These are phyloP conservation scores for Tetraodon nigroviridis DNA, from an alignment of 2,113 vertebrate genomes.

Conservation along the genomic window DNA sequence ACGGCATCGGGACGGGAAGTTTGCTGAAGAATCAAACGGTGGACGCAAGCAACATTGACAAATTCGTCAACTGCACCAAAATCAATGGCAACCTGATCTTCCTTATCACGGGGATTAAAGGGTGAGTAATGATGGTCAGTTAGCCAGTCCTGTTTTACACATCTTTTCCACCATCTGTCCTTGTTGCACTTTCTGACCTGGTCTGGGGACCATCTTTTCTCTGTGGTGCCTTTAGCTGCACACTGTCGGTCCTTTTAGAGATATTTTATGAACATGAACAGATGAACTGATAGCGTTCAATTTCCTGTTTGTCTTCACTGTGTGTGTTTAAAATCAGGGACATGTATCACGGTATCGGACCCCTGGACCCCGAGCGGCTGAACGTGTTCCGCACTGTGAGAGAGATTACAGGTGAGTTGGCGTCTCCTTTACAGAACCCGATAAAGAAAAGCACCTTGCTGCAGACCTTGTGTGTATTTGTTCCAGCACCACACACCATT, in stretches of 20 bases:
- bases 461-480: slow-evolving; percentile 31
- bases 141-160: too few species aligned
- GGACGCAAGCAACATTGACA: slow-evolving; percentile 96
- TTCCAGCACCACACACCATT: slow-evolving; percentile 59
- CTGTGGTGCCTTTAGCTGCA: neutral
- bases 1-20: slow-evolving; percentile 94
- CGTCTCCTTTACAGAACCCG: slow-evolving; percentile 5
- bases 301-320: neutral
- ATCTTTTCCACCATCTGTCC: too few species aligned
- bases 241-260: neutral
- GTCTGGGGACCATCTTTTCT: neutral
- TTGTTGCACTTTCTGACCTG: too few species aligned
- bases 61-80: slow-evolving; percentile 97
- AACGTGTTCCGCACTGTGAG: slow-evolving; percentile 91
- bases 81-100: slow-evolving; percentile 99
- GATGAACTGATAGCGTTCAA: neutral
- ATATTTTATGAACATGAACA: neutral
- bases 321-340: slow-evolving; percentile 74
- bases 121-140: slow-evolving; percentile 71
- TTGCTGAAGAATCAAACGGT: slow-evolving; percentile 89
- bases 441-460: too few species aligned
- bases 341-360: slow-evolving; percentile 89
- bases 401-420: slow-evolving; percentile 91
- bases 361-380: slow-evolving; percentile 90
- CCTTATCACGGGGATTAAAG: slow-evolving; percentile 96